Percentiles rank a stretch among this genome's conserved stretches.
Conservation (phyloP, 2,797 vertebrate genomes). For the Geotrypetes seraphini region DNA sequence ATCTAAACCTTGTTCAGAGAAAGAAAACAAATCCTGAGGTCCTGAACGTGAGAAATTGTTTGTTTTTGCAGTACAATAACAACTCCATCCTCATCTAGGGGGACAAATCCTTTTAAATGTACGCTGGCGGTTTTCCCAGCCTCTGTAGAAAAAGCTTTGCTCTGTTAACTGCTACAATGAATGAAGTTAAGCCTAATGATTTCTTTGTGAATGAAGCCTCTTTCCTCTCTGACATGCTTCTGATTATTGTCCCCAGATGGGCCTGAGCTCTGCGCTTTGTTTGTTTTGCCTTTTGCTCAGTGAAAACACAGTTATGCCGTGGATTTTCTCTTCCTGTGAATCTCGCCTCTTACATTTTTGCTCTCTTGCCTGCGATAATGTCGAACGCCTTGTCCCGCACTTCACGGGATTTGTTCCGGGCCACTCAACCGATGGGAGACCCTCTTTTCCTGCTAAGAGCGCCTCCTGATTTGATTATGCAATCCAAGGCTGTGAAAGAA, state of each 20-base stretch:
- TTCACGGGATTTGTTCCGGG: rapidly evolving
- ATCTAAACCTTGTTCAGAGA: slow-evolving; percentile 30
- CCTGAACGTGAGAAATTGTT: slow-evolving; percentile 46
- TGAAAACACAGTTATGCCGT: slow-evolving; percentile 10
- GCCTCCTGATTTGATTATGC: no score
- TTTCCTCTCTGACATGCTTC: slow-evolving; percentile 45
- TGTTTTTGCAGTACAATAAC: slow-evolving; percentile 38
- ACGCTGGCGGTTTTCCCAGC: slow-evolving; percentile 64
- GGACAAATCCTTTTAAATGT: slow-evolving; percentile 68
- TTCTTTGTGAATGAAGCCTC: slow-evolving; percentile 66
- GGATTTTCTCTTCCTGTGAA: slow-evolving; percentile 10
- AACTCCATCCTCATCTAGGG: slow-evolving; percentile 35
- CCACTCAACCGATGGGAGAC: rapidly evolving
- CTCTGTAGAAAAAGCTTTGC: slow-evolving; percentile 67
- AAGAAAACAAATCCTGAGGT: slow-evolving; percentile 47
- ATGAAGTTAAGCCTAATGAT: slow-evolving; percentile 70
- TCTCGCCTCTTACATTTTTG: rapidly evolving
- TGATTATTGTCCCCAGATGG: slow-evolving; percentile 39
- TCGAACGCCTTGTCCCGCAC: background rate
- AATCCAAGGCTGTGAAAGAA: no score
- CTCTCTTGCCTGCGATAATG: rapidly evolving
- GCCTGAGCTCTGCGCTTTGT: slow-evolving; percentile 28
- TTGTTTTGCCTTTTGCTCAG: slow-evolving; percentile 30
- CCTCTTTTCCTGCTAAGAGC: no score
- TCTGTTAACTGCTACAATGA: slow-evolving; percentile 67